These are phyloP conservation scores for Trichogramma pretiosum DNA, from an alignment of 1,140 invertebrate species.

Conservation along the genomic window DNA sequence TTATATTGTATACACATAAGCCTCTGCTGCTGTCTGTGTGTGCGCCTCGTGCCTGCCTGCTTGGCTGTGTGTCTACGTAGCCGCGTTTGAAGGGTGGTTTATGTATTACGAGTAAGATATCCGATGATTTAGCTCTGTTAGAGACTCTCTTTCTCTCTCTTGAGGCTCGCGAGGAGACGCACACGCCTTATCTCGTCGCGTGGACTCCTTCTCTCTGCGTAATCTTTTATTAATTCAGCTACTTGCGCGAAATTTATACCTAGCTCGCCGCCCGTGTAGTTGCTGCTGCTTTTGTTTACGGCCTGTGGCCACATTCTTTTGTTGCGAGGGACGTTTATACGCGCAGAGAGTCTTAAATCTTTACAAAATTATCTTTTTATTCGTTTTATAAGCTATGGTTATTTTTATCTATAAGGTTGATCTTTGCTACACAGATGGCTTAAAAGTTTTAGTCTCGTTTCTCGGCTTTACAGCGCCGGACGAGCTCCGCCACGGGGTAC, in stretches of 20 bases:
- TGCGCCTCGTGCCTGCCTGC: too few relatives aligned
- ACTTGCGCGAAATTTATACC: slow-evolving; percentile 48
- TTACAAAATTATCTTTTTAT: slow-evolving; percentile 17
- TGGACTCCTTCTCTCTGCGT: slow-evolving; percentile 35
- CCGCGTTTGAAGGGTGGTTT: slow-evolving; percentile 46
- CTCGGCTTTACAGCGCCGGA: slow-evolving; percentile 29
- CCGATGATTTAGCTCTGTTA: slow-evolving; percentile 48
- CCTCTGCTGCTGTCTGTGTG: too few relatives aligned
- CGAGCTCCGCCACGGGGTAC: background rate
- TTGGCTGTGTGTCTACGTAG: too few relatives aligned
- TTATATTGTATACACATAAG: too few relatives aligned
- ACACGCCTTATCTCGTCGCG: slow-evolving; percentile 39
- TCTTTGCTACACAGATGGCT: too few relatives aligned
- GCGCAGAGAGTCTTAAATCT: slow-evolving; percentile 36
- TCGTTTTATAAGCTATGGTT: too few relatives aligned
- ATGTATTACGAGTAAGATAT: slow-evolving; percentile 47
- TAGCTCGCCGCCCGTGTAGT: too few relatives aligned
- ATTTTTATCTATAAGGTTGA: too few relatives aligned
- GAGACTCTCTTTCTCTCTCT: slow-evolving; percentile 27
- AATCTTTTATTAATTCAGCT: slow-evolving; percentile 50
- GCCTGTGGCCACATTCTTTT: too few relatives aligned
- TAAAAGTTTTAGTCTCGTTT: slow-evolving; percentile 15
- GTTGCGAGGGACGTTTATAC: too few relatives aligned
- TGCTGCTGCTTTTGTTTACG: slow-evolving; percentile 46
- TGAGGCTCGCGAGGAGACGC: slow-evolving; percentile 30